Base-by-base conservation (phyloP, 92 coral and sea anemone species). In the Diadumene lineata region DNA sequence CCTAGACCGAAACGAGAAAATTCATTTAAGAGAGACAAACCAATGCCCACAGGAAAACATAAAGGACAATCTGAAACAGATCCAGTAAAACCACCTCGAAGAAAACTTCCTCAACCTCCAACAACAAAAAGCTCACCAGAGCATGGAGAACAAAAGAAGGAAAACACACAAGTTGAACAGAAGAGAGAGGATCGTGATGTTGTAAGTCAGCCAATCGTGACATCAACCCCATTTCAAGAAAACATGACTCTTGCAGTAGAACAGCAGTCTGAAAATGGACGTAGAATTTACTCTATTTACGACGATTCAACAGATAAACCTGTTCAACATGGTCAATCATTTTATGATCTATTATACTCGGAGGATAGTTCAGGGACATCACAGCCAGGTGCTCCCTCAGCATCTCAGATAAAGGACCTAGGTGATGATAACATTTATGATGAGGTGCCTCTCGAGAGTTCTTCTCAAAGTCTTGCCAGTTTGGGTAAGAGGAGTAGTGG, bases 281-380 rank as follows among this genome's bases (percentile, higher is more conserved):
- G 79, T 2, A 78, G 88, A 51, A 68, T 83, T 4, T 73, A 82
- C 7, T 82, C 92, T 25, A 76, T 83, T 29, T 66, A 78, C 33
- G 88, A 87, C 34, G 92, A 72, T n/a, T 73, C 92, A 2, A 25
- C 88, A 0, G 85, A 56, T 23, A 69, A 72, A 10, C 53, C 75
- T 15, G 67, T 31, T 3, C 74, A 68, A 29, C 77, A 82, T 58
- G 93, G 70, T 16, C 69, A 75, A 11, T 88, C 97, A 24, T 91
- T 91, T 71, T 91, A 91, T 91, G 97, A 91, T 43, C 88, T 63
- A 29, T 68, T 91, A 27, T 87, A 83, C 65, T 87, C 92, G 31
- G 64, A 72, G 7, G 84, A 50, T 0, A 43, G 4, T 51, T 1
- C 44, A 28, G 61, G 64, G 26, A 19, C 66, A 1, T 26, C 34